These are phyloP conservation scores for Pseudococcus viburni DNA, from an alignment of 2,888 invertebrate genomes.

Conservation along the genomic window DNA sequence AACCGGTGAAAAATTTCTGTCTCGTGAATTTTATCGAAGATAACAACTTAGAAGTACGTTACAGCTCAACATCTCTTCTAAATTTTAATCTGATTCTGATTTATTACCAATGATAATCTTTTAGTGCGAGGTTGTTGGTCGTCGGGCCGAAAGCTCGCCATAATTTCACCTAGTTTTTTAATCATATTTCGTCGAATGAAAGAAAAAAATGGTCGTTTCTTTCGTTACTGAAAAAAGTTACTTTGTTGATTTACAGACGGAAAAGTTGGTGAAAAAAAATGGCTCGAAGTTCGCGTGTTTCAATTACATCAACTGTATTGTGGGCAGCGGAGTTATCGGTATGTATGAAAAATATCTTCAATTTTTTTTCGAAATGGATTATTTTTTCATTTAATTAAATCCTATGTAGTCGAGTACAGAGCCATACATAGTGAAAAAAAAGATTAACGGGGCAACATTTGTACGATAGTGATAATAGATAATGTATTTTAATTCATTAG, in stretches of 20 bases:
- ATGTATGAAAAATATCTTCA: slow-evolving; percentile 69
- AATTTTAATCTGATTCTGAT: slow-evolving; percentile 1
- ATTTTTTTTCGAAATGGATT: background rate
- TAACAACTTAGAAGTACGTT: slow-evolving; percentile 23
- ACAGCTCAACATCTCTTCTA: background rate
- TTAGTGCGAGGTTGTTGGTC: background rate
- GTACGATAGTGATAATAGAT: no score
- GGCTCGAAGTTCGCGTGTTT: slow-evolving; percentile 83
- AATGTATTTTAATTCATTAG: no score
- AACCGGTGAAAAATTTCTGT: slow-evolving; percentile 47
- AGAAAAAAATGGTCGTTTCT: background rate
- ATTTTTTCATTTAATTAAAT: slow-evolving; percentile 10
- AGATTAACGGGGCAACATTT: no score
- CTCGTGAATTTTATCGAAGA: slow-evolving; percentile 32
- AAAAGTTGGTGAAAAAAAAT: slow-evolving; percentile 68
- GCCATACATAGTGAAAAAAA: no score
- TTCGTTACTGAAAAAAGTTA: slow-evolving; percentile 8
- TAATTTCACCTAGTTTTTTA: background rate
- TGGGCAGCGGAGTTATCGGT: slow-evolving; percentile 90
- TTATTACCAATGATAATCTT: slow-evolving; percentile 27
- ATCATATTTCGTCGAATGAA: background rate
- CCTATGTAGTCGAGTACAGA: background rate
- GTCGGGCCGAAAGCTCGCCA: background rate
- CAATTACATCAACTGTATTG: slow-evolving; percentile 90
- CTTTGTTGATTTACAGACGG: slow-evolving; percentile 66